A percentile compares a stretch with the other conserved stretches of the same genome.
Evolutionary conservation across 1,140 invertebrate species (phyloP).

Genomic region (Temnothorax longispinosus): DNA sequence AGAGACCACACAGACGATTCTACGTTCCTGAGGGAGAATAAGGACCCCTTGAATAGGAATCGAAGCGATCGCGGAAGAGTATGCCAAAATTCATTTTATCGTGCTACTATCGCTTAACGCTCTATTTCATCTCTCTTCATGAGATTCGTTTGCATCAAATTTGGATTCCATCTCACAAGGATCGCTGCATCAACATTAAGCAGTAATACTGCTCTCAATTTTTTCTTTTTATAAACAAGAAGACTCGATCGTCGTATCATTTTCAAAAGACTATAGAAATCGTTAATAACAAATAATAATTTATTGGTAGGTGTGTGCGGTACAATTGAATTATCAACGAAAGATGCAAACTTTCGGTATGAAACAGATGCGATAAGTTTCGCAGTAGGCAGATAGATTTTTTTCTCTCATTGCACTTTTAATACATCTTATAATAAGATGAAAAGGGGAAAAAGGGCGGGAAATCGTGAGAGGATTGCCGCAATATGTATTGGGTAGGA

Average conservation of each 20-base stretch:
- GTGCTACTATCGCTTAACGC: slow-evolving; percentile 12
- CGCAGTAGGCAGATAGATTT: slow-evolving; percentile 1
- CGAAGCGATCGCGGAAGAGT: slow-evolving; percentile 48
- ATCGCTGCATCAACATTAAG: not conserved
- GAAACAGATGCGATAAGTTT: not conserved
- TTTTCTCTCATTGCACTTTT: slow-evolving; percentile 64
- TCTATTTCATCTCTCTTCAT: slow-evolving; percentile 1
- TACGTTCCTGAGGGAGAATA: slow-evolving; percentile 50
- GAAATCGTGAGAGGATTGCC: slow-evolving; percentile 47
- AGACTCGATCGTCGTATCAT: not conserved
- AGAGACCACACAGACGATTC: slow-evolving; percentile 50
- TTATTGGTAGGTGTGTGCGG: not conserved
- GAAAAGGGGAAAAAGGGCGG: not conserved
- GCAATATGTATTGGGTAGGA: slow-evolving; percentile 57
- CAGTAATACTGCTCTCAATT: too few relatives aligned
- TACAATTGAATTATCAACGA: slow-evolving; percentile 63
- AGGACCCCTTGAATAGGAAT: slow-evolving; percentile 61
- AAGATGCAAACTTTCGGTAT: slow-evolving; percentile 38
- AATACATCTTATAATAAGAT: slow-evolving; percentile 42
- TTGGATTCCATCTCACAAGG: slow-evolving; percentile 21
- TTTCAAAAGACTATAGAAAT: not conserved
- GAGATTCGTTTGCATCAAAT: slow-evolving; percentile 26
- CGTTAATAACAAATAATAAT: not conserved
- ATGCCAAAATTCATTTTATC: slow-evolving; percentile 57
- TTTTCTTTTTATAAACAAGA: too few relatives aligned